Percentiles rank a stretch among this genome's conserved stretches.
These are phyloP conservation scores for Pelusios castaneus DNA, from an alignment of 2,113 vertebrate species.

Conservation along the genomic window DNA sequence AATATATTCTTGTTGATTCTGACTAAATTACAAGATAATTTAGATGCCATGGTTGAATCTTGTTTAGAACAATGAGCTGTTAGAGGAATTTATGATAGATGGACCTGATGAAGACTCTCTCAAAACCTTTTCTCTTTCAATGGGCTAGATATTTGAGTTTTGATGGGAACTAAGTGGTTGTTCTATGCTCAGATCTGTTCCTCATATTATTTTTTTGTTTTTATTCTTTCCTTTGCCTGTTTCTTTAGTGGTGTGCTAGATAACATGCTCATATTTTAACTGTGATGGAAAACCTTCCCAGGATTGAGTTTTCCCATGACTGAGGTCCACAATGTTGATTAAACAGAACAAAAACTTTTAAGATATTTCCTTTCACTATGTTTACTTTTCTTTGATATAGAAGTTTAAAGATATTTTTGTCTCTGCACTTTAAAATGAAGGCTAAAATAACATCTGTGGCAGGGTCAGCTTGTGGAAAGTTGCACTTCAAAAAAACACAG, in stretches of 20 bases:
- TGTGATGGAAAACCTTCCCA: slow-evolving; percentile 33
- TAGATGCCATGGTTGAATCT: not conserved
- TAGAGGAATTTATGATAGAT: not conserved
- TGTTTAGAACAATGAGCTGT: slow-evolving; percentile 20
- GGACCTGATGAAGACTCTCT: not conserved
- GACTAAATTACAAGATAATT: not conserved
- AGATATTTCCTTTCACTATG: slow-evolving; percentile 47
- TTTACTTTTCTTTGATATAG: slow-evolving; percentile 60
- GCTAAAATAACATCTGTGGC: slow-evolving; percentile 21
- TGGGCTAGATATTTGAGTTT: slow-evolving; percentile 29
- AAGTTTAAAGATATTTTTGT: slow-evolving; percentile 7
- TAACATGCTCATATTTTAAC: slow-evolving; percentile 10
- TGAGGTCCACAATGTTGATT: slow-evolving; percentile 59
- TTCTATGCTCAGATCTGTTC: slow-evolving; percentile 9
- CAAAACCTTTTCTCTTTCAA: not conserved
- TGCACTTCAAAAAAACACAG: not conserved
- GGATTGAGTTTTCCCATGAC: slow-evolving; percentile 48
- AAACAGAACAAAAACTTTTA: slow-evolving; percentile 63
- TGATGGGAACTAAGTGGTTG: slow-evolving; percentile 41
- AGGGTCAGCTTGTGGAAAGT: slow-evolving; percentile 37
- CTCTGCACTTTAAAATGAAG: not conserved
- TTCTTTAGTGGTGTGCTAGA: slow-evolving; percentile 63
- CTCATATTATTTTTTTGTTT: slow-evolving; percentile 57
- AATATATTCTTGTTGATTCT: not conserved
- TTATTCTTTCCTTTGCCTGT: slow-evolving; percentile 34